These are phyloP conservation scores for Patella depressa DNA, from an alignment of 2,888 invertebrate species.

Conservation along the genomic window DNA sequence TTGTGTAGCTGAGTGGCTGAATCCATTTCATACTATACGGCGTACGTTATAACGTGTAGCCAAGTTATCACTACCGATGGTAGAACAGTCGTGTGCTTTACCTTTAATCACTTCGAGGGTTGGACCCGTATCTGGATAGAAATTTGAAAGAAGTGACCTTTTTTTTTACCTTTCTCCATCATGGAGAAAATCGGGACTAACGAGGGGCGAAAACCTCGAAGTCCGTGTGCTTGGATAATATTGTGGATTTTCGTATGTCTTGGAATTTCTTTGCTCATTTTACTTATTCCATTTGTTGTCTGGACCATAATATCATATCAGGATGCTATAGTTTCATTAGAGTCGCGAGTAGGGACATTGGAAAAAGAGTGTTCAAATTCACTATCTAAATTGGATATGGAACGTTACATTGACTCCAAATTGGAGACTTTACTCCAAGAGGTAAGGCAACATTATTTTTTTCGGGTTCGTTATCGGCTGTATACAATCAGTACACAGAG, in stretches of 20 bases:
- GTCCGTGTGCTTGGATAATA: constrained; percentile 35
- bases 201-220: constrained; percentile 14
- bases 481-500: too few relatives aligned
- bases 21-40: not conserved
- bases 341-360: constrained; percentile 31
- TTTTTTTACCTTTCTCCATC: not conserved
- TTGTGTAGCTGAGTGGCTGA: not conserved
- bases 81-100: not conserved
- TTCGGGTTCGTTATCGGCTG: not conserved
- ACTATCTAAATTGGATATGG: constrained; percentile 21
- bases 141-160: not conserved
- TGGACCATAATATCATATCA: constrained; percentile 42
- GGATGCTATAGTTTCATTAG: constrained; percentile 34
- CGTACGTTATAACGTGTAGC: too few relatives aligned
- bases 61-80: too few relatives aligned
- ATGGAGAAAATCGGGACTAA: constrained; percentile 25
- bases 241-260: constrained; percentile 42
- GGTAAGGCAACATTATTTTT: constrained; percentile 19
- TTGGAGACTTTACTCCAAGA: constrained; percentile 23
- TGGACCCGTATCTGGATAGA: not conserved
- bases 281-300: constrained; percentile 38
- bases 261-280: constrained; percentile 36
- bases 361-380: constrained; percentile 31
- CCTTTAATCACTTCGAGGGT: not conserved
- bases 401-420: constrained; percentile 27